These are phyloP conservation scores for Drosophila dives DNA, from an alignment of 2,888 invertebrate genomes.

Conservation along the genomic window DNA sequence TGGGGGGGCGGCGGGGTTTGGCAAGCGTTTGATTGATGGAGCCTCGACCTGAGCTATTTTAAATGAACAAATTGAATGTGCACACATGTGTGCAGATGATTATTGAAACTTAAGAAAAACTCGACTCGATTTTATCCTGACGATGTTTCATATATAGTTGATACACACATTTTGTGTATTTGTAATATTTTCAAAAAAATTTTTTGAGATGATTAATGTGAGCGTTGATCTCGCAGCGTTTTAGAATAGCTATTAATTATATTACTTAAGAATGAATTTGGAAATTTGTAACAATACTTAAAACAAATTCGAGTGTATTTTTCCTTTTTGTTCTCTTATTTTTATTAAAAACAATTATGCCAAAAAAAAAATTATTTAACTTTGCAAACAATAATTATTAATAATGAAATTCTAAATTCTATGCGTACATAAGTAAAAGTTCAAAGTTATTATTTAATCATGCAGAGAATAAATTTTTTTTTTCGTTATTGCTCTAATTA, in stretches of 20 bases:
- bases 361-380: too few species aligned
- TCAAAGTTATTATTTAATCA: not conserved
- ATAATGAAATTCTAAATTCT: not conserved
- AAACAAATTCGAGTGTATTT: not conserved
- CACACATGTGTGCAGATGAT: constrained; percentile 43
- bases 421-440: not conserved
- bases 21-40: constrained; percentile 68
- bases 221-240: not conserved
- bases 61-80: constrained; percentile 79
- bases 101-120: constrained; percentile 57
- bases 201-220: not conserved
- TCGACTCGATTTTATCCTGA: not conserved
- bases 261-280: not conserved
- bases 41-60: constrained; percentile 74
- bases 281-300: not conserved
- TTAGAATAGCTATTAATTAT: not conserved
- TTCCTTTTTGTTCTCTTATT: too few species aligned
- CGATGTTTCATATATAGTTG: not conserved
- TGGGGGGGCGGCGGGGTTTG: not conserved
- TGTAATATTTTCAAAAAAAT: not conserved
- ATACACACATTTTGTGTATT: not conserved
- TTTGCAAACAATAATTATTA: not conserved
- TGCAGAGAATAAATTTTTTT: not conserved
- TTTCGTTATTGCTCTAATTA: not conserved
- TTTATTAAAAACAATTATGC: not conserved